Evolutionary conservation across 1,140 invertebrate species (phyloP), one percentile per base, ranked within the genome.

Genomic region (Sarcophaga bullata): DNA sequence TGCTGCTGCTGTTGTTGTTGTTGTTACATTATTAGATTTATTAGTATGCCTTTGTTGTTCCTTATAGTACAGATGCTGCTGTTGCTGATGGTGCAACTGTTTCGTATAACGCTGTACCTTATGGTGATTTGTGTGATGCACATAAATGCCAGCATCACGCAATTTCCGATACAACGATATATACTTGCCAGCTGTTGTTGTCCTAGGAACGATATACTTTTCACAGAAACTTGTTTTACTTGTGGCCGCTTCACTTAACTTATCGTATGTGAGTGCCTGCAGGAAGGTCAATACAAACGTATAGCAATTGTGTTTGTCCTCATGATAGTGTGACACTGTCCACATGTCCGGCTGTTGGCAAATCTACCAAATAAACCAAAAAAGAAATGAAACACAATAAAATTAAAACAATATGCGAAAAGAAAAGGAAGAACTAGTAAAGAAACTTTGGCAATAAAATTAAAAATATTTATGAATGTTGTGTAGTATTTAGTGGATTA

Each of bases 211-310:
- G 81, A 96, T 95, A 90, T 94, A 95, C 85, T 93, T 92, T 89
- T 95, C 93, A 86, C 95, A 96, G 89, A 96, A 96, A 37, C 82
- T 85, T 76, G 88, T 90, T 82, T 87, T 89, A 85, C 92, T 94
- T 62, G 90, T 87, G 52, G 94, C 94, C 73, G 93, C 93, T 84
- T 92, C 91, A 80, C 93, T 94, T 19, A 95, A 88, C 25, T 87
- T 86, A 83, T 92, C 92, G 86, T 94, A 93, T 84, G 93, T 91
- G 49, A 96, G 90, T 49, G 92, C 92, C 84, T 92, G 91, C 81
- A 96, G 90, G 87, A 96, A 96, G 78, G 93, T 92, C 83, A 96
- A 88, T 3, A 96, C 95, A 91, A 96, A 96, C 49, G 93, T 94
- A 85, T 96, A 96, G 86, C 95, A 96, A 89, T 96, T 96, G 89